A percentile compares a stretch with the other conserved stretches of the same genome.
Conservation (phyloP, 2,797 vertebrate genomes). For the Morus bassanus region DNA sequence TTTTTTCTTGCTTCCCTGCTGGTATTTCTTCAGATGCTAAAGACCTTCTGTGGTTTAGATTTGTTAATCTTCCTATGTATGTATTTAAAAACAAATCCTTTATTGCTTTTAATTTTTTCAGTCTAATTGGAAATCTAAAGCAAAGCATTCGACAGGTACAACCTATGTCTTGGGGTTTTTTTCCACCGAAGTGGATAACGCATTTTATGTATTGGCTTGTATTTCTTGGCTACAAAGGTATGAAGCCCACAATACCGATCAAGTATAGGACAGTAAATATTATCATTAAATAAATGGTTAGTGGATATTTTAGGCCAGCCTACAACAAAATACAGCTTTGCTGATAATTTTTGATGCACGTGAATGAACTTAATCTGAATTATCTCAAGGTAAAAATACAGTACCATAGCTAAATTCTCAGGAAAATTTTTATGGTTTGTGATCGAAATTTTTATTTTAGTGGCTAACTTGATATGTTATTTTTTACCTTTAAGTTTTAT, state of each 20-base stretch:
- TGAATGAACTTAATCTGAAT: not conserved
- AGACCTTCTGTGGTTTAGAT: not conserved
- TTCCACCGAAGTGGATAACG: fast-evolving
- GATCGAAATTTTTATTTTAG: not conserved
- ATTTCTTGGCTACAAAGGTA: not conserved
- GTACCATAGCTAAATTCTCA: not conserved
- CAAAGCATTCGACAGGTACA: not conserved
- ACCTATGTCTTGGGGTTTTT: not conserved
- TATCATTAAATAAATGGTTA: not conserved
- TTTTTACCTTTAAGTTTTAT: not conserved
- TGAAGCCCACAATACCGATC: not conserved
- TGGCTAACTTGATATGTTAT: not conserved
- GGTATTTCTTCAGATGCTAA: not conserved
- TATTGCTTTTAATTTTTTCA: not conserved
- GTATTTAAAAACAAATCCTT: not conserved
- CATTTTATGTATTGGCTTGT: not conserved
- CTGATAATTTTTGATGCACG: not conserved
- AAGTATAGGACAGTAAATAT: not conserved
- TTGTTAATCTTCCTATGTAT: not conserved
- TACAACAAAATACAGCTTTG: not conserved
- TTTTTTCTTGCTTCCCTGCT: not conserved
- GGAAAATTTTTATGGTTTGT: not conserved
- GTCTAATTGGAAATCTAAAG: not conserved
- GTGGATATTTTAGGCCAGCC: not conserved
- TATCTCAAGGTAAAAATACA: not conserved